These are phyloP conservation scores for Phalacrocorax pelagicus DNA, from an alignment of 2,113 vertebrate genomes.

Conservation along the genomic window DNA sequence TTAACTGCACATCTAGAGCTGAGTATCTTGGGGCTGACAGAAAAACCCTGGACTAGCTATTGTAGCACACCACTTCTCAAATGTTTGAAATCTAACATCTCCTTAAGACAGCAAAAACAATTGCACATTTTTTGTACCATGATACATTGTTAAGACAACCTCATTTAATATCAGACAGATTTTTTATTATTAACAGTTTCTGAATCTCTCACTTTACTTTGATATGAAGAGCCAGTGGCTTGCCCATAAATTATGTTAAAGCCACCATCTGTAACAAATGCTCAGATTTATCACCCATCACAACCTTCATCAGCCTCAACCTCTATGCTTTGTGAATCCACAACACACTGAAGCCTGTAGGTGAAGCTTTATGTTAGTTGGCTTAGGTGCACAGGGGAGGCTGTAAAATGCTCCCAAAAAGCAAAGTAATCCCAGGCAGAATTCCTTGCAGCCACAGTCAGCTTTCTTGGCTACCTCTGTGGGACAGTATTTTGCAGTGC, in stretches of 20 bases:
- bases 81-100: not conserved
- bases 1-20: not conserved
- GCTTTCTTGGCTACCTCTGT: not conserved
- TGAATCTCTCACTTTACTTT: not conserved
- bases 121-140: not conserved
- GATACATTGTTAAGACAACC: not conserved
- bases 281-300: not conserved
- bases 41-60: not conserved
- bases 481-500: not conserved
- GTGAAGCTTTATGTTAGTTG: not conserved
- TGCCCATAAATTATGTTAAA: not conserved
- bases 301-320: not conserved
- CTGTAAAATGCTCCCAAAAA: not conserved
- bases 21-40: not conserved
- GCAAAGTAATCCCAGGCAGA: not conserved
- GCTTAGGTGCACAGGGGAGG: not conserved
- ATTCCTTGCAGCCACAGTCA: not conserved
- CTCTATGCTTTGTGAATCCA: not conserved
- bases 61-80: not conserved
- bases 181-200: not conserved
- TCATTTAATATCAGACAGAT: not conserved
- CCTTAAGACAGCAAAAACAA: not conserved
- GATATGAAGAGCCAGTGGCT: not conserved
- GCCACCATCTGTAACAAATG: not conserved
- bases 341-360: accelerated